These are phyloP conservation scores for Coturnix japonica DNA, from an alignment of 2,113 vertebrate species.

Conservation along the genomic window DNA sequence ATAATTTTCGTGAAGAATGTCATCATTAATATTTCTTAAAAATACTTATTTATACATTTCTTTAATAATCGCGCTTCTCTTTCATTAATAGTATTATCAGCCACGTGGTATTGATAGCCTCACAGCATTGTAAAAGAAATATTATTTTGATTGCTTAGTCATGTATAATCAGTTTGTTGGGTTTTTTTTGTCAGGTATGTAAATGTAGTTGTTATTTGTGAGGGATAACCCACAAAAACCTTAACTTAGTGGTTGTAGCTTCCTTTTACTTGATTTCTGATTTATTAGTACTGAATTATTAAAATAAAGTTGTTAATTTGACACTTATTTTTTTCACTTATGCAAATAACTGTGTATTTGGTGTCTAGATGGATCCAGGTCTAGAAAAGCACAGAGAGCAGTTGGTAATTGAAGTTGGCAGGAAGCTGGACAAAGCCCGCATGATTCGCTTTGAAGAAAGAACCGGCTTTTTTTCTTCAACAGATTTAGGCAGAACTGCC, in stretches of 20 bases:
- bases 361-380: slow-evolving; percentile 87
- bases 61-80: neutral
- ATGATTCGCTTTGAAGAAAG: slow-evolving; percentile 99
- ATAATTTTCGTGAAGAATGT: neutral
- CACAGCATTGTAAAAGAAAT: neutral
- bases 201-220: neutral
- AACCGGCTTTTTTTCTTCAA: slow-evolving; percentile 95
- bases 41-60: neutral
- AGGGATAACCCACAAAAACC: neutral
- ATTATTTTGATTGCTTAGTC: neutral
- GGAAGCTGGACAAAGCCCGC: slow-evolving; percentile 93
- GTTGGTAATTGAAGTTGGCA: slow-evolving; percentile 88
- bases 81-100: neutral
- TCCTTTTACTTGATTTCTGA: neutral
- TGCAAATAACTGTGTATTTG: neutral
- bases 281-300: neutral
- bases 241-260: neutral
- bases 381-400: slow-evolving; percentile 92
- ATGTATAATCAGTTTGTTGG: neutral
- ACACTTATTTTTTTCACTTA: neutral
- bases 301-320: neutral
- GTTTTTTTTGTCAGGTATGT: neutral
- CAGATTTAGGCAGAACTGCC: slow-evolving; percentile 94
- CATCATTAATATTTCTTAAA: neutral
- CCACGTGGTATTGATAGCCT: neutral